These are phyloP conservation scores for Lysandra coridon DNA, from an alignment of 2,888 invertebrate species.

Conservation along the genomic window DNA sequence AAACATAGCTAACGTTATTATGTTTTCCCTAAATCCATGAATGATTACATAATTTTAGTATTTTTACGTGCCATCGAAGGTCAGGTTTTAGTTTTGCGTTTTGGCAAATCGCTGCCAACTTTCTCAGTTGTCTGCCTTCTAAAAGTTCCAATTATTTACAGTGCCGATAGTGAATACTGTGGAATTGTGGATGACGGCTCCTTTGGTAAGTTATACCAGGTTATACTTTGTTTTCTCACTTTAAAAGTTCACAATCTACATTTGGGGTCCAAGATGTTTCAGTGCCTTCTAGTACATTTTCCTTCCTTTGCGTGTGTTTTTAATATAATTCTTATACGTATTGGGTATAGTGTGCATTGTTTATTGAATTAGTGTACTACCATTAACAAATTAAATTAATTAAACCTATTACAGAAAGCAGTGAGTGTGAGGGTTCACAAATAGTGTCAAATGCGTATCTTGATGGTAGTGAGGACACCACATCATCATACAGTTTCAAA, in stretches of 20 bases:
- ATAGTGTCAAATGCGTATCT: conserved; percentile 79
- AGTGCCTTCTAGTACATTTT: neutral
- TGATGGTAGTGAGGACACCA: conserved; percentile 74
- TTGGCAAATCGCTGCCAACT: conserved; percentile 53
- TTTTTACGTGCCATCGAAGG: conserved; percentile 63
- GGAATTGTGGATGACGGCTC: conserved; percentile 71
- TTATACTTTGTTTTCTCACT: conserved; percentile 9
- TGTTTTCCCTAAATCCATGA: conserved; percentile 32
- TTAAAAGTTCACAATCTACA: neutral
- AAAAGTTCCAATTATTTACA: conserved; percentile 54
- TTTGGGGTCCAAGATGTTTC: neutral
- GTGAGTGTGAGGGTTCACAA: conserved; percentile 71
- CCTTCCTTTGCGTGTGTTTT: neutral
- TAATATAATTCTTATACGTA: neutral
- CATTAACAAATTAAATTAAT: conserved; percentile 46
- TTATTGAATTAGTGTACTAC: conserved; percentile 43
- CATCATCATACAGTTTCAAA: conserved; percentile 60
- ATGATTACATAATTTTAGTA: conserved; percentile 64
- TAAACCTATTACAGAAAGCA: conserved; percentile 60
- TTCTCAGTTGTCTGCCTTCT: conserved; percentile 1
- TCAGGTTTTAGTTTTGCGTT: conserved; percentile 66
- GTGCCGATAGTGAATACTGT: conserved; percentile 72
- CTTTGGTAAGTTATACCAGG: conserved; percentile 54
- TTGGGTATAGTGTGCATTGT: conserved; percentile 9
- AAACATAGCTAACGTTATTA: conserved; percentile 47